Percentiles rank a stretch among this genome's conserved stretches.
These are phyloP conservation scores for Brachionus rubens DNA, from an alignment of 1,140 invertebrate genomes.

Conservation along the genomic window DNA sequence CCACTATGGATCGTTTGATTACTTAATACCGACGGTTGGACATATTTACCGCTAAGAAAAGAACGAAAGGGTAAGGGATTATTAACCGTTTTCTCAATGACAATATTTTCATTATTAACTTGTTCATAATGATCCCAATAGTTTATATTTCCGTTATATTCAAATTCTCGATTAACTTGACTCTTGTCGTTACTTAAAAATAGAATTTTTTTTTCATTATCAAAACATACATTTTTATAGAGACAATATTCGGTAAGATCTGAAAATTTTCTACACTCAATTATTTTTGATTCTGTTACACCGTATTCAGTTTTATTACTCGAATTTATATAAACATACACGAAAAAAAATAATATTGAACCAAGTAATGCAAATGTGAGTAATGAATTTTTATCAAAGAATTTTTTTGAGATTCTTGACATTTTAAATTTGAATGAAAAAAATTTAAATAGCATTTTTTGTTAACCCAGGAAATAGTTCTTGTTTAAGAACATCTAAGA, in stretches of 20 bases:
- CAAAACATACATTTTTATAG: neutral
- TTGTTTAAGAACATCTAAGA: too few relatives aligned
- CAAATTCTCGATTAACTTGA: neutral
- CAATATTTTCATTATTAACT: neutral
- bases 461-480: too few relatives aligned
- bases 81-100: neutral
- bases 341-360: too few relatives aligned
- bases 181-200: neutral
- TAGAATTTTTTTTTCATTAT: neutral
- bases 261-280: neutral
- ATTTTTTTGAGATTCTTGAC: too few relatives aligned
- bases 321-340: too few relatives aligned
- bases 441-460: too few relatives aligned
- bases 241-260: neutral
- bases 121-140: neutral
- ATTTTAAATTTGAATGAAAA: too few relatives aligned
- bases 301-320: too few relatives aligned
- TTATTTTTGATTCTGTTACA: constrained; percentile 5
- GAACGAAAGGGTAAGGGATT: constrained; percentile 1
- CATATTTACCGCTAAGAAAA: neutral
- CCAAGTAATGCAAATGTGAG: too few relatives aligned
- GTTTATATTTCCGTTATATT: neutral
- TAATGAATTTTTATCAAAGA: too few relatives aligned
- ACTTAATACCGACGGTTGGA: neutral
- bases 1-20: neutral